Evolutionary conservation across 2,888 invertebrate species (phyloP), one percentile per base, ranked within the genome.

Genomic region (Clivina fossor): DNA sequence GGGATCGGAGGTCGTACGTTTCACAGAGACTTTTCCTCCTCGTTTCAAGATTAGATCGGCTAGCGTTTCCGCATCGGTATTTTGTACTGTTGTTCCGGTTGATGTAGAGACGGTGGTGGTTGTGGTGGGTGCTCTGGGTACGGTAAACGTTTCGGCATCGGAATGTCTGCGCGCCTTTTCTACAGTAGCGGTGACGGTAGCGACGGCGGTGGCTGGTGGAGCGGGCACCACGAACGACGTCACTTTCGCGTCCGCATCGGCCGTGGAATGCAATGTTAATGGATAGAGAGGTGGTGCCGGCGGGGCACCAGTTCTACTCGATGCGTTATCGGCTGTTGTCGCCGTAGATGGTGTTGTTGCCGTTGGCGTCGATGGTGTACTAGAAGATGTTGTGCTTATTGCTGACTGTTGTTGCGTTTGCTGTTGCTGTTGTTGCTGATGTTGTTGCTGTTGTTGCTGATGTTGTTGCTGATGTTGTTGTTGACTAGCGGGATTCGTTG

Each of bases 51-150:
- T 80, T 66, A 90, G 77, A 71, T 89, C 90, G 60, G 89, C 88
- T 35, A 90, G 76, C 3, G 88, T 87, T 58, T 89, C 88, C 61
- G 89, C 89, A 71, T 88, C 86, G n/a, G n/a, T n/a, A n/a, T n/a
- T n/a, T n/a, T n/a, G n/a, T n/a, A n/a, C n/a, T n/a, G n/a, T n/a
- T n/a, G n/a, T n/a, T n/a, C n/a, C n/a, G n/a, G n/a, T n/a, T n/a
- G n/a, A n/a, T n/a, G n/a, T n/a, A 60, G 76, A 9, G 71, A 74
- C 63, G 13, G 76, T 75, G 11, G 75, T 75, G 11, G 76, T 76
- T 30, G 76, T 74, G 51, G 78, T 73, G 70, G 75, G 66, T 69
- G 74, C 54, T 71, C 74, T 44, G 71, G 75, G 66, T 22, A 71
- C 65, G 28, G 72, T 75, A 61, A 80, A 80, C 63, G 80, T 78